phyloP scores from a whole-genome alignment of 1,140 invertebrate species.

The Chlorops oryzae region DNA sequence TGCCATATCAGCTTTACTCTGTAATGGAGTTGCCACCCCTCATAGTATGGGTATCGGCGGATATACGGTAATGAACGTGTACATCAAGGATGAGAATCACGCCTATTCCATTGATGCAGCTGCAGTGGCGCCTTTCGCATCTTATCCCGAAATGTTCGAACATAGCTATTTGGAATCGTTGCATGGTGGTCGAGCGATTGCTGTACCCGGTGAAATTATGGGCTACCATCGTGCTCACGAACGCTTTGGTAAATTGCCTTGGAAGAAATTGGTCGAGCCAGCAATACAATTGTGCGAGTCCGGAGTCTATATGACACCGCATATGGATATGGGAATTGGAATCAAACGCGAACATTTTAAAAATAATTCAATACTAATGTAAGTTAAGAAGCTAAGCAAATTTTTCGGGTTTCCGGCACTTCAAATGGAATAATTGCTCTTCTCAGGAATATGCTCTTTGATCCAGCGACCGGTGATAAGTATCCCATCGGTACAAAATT shows the following conservation, averaged over 20 bases:
- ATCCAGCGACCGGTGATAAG: constrained; percentile 54
- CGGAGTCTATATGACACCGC: constrained; percentile 65
- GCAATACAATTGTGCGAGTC: constrained; percentile 68
- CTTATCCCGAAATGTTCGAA: constrained; percentile 64
- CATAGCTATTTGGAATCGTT: constrained; percentile 46
- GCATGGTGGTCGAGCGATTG: constrained; percentile 67
- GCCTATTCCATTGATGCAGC: constrained; percentile 71
- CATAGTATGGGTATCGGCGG: constrained; percentile 87
- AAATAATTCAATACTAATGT: constrained; percentile 19
- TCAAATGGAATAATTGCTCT: constrained; percentile 22
- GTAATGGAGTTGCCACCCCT: constrained; percentile 76
- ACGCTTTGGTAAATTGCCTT: constrained; percentile 74
- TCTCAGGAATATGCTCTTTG: constrained; percentile 60
- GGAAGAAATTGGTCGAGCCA: constrained; percentile 73
- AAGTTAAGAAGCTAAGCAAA: not conserved
- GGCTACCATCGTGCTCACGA: constrained; percentile 82
- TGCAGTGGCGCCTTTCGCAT: constrained; percentile 67
- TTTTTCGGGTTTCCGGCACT: not conserved
- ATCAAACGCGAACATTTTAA: constrained; percentile 17
- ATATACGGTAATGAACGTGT: constrained; percentile 79
- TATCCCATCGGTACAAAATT: constrained; percentile 59
- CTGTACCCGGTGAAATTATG: constrained; percentile 83
- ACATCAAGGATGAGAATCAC: constrained; percentile 57
- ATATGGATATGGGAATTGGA: constrained; percentile 52
- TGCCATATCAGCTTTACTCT: constrained; percentile 74